Conservation (phyloP, 2,113 vertebrate species). For the cattle (Bos taurus) region DNA sequence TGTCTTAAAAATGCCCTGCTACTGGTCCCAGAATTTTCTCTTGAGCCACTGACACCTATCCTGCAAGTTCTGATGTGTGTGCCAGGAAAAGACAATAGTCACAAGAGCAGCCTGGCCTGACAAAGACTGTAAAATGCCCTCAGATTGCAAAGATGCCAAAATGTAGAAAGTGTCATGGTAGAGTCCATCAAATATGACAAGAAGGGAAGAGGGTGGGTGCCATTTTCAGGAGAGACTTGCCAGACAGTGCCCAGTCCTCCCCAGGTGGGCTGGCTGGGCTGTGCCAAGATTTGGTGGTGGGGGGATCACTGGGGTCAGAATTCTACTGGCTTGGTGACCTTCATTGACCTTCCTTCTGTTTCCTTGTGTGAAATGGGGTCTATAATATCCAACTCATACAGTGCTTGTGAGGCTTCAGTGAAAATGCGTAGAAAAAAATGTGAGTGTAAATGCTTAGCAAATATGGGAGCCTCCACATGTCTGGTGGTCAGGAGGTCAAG, state of each 20-base stretch:
- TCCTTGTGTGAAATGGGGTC: background rate
- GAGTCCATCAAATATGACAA: background rate
- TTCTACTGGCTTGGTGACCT: too few species aligned
- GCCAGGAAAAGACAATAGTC: background rate
- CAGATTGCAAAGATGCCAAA: background rate
- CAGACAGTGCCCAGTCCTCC: rapidly evolving
- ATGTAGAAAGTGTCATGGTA: background rate
- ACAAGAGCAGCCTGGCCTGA: background rate
- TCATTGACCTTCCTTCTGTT: background rate
- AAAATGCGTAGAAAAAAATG: background rate
- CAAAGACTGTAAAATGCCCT: background rate
- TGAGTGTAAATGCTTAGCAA: too few species aligned
- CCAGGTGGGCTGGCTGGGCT: background rate
- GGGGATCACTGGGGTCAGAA: background rate
- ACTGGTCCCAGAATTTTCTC: background rate
- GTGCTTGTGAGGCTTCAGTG: background rate
- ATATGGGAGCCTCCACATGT: background rate
- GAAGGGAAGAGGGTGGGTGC: background rate
- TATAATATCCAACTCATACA: background rate
- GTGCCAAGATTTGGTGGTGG: background rate
- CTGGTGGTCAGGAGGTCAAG: background rate
- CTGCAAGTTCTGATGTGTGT: background rate
- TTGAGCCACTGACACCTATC: background rate
- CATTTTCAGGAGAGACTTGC: background rate
- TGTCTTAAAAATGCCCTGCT: background rate